These are phyloP conservation scores for Rhopalosiphum maidis DNA, from an alignment of 1,140 invertebrate genomes.

Conservation along the genomic window DNA sequence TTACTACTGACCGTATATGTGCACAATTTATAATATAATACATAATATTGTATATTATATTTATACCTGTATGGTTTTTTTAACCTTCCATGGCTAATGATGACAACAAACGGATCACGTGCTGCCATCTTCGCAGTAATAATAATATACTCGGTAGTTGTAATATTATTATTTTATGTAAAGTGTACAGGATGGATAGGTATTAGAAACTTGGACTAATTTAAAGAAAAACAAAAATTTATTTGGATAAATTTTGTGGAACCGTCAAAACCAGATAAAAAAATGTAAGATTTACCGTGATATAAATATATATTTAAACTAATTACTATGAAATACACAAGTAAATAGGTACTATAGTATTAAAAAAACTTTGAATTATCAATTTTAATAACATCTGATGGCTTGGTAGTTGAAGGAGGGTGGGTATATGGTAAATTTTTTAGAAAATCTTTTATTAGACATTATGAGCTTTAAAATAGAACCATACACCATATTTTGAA, in stretches of 20 bases:
- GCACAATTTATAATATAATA: not conserved
- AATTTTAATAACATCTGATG: too few relatives aligned
- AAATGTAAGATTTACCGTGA: not conserved
- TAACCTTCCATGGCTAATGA: conserved; percentile 28
- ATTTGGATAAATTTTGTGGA: not conserved
- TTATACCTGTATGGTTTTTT: not conserved
- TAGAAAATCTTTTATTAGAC: too few relatives aligned
- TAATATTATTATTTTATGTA: not conserved
- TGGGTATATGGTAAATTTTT: not conserved
- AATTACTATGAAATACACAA: not conserved
- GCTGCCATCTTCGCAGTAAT: not conserved
- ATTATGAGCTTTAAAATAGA: too few relatives aligned
- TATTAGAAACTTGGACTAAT: not conserved
- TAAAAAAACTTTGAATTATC: not conserved
- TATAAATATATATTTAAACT: not conserved
- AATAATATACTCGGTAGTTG: not conserved
- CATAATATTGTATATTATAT: too few relatives aligned
- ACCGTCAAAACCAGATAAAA: not conserved
- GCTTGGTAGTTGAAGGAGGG: not conserved
- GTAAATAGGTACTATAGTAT: not conserved
- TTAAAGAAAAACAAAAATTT: not conserved
- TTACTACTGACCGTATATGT: conserved; percentile 23
- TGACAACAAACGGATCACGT: conserved; percentile 55
- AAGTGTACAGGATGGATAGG: not conserved
- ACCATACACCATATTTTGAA: too few relatives aligned